A percentile compares a stretch with the other conserved stretches of the same genome.
Conservation (phyloP, 2,888 invertebrate genomes). For the Tortrix viridana region DNA sequence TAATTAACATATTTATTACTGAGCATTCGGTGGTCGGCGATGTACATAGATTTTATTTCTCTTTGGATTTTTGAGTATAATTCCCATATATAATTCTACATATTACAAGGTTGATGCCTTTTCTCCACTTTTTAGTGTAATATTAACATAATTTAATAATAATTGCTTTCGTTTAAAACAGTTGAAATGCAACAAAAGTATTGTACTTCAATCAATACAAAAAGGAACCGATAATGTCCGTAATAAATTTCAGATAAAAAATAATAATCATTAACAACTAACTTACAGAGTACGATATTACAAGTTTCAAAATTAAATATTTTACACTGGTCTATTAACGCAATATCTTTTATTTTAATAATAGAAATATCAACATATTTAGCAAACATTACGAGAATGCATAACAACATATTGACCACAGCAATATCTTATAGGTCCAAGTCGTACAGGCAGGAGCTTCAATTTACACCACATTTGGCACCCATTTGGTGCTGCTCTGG, state of each 20-base stretch:
- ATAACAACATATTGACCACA: neutral
- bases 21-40: conserved; percentile 55
- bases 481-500: too few relatives aligned
- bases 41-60: conserved; percentile 34
- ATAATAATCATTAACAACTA: conserved; percentile 35
- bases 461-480: too few relatives aligned
- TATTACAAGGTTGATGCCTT: conserved; percentile 10
- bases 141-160: neutral
- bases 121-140: conserved; percentile 18
- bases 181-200: conserved; percentile 42
- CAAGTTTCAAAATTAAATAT: conserved; percentile 27
- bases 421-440: too few relatives aligned
- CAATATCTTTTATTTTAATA: neutral
- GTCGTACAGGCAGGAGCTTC: neutral
- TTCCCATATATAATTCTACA: conserved; percentile 10
- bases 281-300: conserved; percentile 35
- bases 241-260: conserved; percentile 19
- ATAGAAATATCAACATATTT: neutral
- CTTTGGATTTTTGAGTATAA: conserved; percentile 42
- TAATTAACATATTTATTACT: conserved; percentile 49
- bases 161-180: neutral
- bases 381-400: neutral
- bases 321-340: conserved; percentile 18
- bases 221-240: conserved; percentile 46
- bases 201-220: conserved; percentile 48